Evolutionary conservation across 2,888 invertebrate species (phyloP), one percentile per base, ranked within the genome.

Genomic region (Entomobrya proxima): DNA sequence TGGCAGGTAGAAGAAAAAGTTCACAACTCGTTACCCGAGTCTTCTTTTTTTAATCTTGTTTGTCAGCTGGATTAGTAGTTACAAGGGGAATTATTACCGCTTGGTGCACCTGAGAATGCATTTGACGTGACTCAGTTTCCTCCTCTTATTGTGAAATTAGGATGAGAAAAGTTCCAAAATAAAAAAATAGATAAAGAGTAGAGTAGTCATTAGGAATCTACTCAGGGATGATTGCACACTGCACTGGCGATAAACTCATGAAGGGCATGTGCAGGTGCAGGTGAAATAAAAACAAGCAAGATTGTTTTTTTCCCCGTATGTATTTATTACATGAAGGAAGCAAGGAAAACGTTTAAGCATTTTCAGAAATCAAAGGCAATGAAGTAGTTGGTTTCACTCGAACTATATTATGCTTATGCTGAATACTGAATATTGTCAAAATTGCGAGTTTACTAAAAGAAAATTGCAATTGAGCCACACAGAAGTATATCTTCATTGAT

Each of bases 71-170:
- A 35, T 32, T 9, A 7, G n/a, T 7, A n/a, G 61, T 35, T 11
- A n/a, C n/a, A 58, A 76, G 37, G 76, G 47, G 30, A 61, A 58
- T 6, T 74, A 58, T 44, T 80, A n/a, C n/a, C n/a, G n/a, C 18
- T 11, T 52, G 15, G 55, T 83, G 83, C 83, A 83, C 83, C 83
- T 83, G 83, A 83, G 83, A 58, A 83, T 83, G 83, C 44, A 67
- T 74, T 44, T 74, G 47, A 75, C 75, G 74, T 82, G 82, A 82
- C 82, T 75, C 75, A 64, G 35, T 30, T n/a, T 72, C 35, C 50
- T 21, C 35, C 21, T 72, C 30, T 50, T 24, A 21, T 61, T 27
- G n/a, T 55, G 40, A 37, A 58, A 37, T 40, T 37, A 27, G 58
- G 37, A 40, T 35, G 55, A 35, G 52, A 21, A 35, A 55, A 32